Base-by-base conservation (phyloP, 2,113 vertebrate genomes). In the Mus pahari region DNA sequence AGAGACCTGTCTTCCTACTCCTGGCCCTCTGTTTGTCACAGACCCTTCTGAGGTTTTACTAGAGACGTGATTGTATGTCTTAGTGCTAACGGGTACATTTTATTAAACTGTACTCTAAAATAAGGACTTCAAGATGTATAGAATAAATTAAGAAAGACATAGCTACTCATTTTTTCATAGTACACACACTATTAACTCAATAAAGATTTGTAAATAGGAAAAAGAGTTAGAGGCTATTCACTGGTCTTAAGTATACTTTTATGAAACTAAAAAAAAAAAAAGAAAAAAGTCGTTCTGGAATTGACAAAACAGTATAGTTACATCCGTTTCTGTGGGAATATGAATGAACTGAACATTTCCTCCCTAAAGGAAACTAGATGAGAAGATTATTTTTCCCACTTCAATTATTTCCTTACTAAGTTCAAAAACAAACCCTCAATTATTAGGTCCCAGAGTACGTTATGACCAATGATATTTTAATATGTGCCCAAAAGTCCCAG, bases 391-490 rank as follows among this genome's bases (percentile, higher is more conserved):
- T 58, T 66, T 87, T 71, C 28, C n/a, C 55, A 89, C 26, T 55
- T 89, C 58, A 94, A 5, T 82, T 36, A 3, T 68, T 92, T 89
- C 22, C 88, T 86, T 96, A 20, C 86, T 62, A 92, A 74, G 6
- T 81, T 94, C 71, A 55, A 77, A 78, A 95, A 90, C 36, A 58
- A 48, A 70, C 45, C 22, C 19, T 96, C 88, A 82, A 22, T 71
- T 90, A 93, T 92, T 96, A 86, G 92, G 66, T 77, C 28, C 86
- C 91, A 70, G 84, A 92, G 48, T 91, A 58, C 95, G 39, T 79
- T 79, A 36, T 88, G 53, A 39, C 58, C 39, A 81, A 91, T 60
- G 73, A 82, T 81, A 91, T 84, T 93, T 93, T 50, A 96, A 42
- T 94, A 86, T 36, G 20, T 87, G 48, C 36, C 55, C 10, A 45